Evolutionary conservation across 2,797 vertebrate genomes (phyloP).

Genomic region (Allenopithecus nigroviridis): DNA sequence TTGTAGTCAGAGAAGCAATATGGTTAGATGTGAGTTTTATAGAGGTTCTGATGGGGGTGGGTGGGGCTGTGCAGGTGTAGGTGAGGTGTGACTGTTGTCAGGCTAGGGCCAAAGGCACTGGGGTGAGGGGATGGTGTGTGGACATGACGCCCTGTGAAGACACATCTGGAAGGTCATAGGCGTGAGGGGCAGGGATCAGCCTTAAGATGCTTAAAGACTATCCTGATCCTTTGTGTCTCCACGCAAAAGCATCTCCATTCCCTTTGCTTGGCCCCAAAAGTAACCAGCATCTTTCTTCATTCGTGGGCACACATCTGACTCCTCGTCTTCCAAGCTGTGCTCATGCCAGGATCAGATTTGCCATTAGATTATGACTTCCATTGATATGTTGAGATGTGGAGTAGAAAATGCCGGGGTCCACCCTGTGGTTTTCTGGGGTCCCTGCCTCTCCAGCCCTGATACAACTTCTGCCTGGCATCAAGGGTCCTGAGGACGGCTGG

Average conservation of each 20-base stretch:
- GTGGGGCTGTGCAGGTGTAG: accelerated
- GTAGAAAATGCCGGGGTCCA: background rate
- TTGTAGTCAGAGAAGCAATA: background rate
- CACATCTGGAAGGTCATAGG: background rate
- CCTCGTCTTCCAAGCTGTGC: background rate
- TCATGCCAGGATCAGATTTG: background rate
- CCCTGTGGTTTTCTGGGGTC: background rate
- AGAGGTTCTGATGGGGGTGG: background rate
- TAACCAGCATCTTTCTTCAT: background rate
- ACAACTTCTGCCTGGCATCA: background rate
- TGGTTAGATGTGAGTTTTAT: background rate
- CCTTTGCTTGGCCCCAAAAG: background rate
- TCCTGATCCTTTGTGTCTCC: background rate
- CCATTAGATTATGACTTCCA: background rate
- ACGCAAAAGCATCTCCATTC: background rate
- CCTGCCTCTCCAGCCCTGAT: background rate
- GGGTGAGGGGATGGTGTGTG: background rate
- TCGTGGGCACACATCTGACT: background rate
- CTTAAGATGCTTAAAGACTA: background rate
- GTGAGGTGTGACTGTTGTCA: too few species aligned
- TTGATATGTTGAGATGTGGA: background rate
- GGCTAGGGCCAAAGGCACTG: background rate
- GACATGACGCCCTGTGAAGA: background rate
- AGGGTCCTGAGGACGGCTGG: background rate
- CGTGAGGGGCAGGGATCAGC: background rate